A percentile compares a stretch with the other conserved stretches of the same genome.
Conservation (phyloP, 2,888 invertebrate species). For the Yponomeuta cagnagella region DNA sequence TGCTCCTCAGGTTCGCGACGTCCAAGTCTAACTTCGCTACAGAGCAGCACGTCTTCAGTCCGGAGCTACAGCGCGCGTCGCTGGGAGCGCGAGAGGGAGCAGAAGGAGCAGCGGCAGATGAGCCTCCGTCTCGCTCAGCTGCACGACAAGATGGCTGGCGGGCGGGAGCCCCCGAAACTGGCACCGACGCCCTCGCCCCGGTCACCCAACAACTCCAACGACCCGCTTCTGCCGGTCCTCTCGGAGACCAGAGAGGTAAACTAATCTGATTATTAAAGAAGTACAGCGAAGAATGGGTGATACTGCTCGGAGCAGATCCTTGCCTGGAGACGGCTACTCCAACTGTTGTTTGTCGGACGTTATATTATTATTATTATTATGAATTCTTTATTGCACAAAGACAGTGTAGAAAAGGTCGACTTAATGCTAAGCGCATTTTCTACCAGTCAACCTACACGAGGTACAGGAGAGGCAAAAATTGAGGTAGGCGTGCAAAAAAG, state of each 20-base stretch:
- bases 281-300: too few species aligned
- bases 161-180: slow-evolving; percentile 61
- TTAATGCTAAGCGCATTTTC: too few species aligned
- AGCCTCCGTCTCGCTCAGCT: slow-evolving; percentile 84
- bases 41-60: slow-evolving; percentile 88
- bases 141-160: slow-evolving; percentile 78
- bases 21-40: slow-evolving; percentile 90
- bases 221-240: slow-evolving; percentile 87
- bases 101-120: slow-evolving; percentile 87
- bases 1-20: slow-evolving; percentile 84
- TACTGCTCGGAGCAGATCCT: too few species aligned
- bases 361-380: too few species aligned
- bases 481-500: too few species aligned
- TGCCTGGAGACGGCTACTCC: too few species aligned
- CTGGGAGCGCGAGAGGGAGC: slow-evolving; percentile 87
- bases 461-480: too few species aligned
- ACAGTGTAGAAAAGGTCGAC: too few species aligned
- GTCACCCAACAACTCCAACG: slow-evolving; percentile 86
- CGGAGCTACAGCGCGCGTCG: slow-evolving; percentile 87
- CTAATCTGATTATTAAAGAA: slow-evolving; percentile 13
- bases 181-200: slow-evolving; percentile 84
- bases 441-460: too few species aligned
- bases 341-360: too few species aligned
- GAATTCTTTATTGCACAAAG: too few species aligned
- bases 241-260: slow-evolving; percentile 86